Base-by-base conservation (phyloP, 1,140 invertebrate species). In the Listronotus bonariensis region DNA sequence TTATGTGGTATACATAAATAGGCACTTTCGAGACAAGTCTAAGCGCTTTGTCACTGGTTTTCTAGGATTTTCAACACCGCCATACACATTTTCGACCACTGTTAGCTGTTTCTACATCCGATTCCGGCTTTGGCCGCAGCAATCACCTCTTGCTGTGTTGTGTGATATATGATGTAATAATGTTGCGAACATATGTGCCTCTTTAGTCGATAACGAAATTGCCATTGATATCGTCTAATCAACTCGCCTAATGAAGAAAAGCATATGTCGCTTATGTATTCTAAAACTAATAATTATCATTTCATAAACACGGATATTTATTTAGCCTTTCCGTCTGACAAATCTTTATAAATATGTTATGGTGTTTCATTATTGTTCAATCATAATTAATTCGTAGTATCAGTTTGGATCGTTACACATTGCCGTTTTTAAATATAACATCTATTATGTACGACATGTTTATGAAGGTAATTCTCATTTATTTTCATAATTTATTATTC, bases 101-200 rank as follows among this genome's bases (percentile, higher is more conserved):
- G 49, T 62, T 45, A 53, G 62, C 46, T 41, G 36, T 59, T 49
- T 52, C 34, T 51, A 32, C 58, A 58, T 61, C 38, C 65, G 57
- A 67, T 69, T 70, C 68, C 60, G 65, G 55, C 67, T 72, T 70
- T 67, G 69, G 59, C 74, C 72, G 68, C 74, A 75, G 69, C 74
- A 74, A 77, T 76, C 74, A 77, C 72, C 75, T 77, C 71, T 72
- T 72, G 72, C 73, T 73, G 74, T 71, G 68, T 74, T 70, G 72
- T 70, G 70, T 76, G 75, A 77, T 77, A 77, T 77, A 77, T 71
- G 75, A 77, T 76, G 74, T 77, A 77, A 77, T 77, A 77, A 77
- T 77, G 74, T 67, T 75, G 57, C 71, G 74, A 75, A 76, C 75
- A 77, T 76, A 77, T 77, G 75, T 76, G 75, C 68, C 71, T 74